Conservation (phyloP, 2,113 vertebrate species). For the Stegastes partitus region DNA sequence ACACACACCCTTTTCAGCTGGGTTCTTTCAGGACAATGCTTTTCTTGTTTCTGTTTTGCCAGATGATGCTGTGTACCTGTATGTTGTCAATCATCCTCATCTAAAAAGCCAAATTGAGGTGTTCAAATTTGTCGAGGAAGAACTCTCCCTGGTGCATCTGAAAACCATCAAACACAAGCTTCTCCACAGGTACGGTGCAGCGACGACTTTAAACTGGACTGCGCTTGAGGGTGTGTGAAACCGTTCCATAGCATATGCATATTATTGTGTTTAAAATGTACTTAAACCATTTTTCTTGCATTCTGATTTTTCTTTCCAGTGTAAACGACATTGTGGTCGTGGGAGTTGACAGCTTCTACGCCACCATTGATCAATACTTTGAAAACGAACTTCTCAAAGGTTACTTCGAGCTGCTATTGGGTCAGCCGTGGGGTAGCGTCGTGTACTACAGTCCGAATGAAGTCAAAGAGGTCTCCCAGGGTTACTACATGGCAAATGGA, state of each 20-base stretch:
- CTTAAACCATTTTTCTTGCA: not conserved
- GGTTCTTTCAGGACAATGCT: not conserved
- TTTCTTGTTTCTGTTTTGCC: conserved; percentile 18
- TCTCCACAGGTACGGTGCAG: conserved; percentile 84
- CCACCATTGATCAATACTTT: conserved; percentile 94
- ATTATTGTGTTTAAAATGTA: not conserved
- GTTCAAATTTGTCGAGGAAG: conserved; percentile 90
- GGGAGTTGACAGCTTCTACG: conserved; percentile 92
- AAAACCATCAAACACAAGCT: conserved; percentile 91
- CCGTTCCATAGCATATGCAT: not conserved
- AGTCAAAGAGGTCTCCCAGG: conserved; percentile 89
- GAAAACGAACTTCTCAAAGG: conserved; percentile 42
- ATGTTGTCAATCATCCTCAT: conserved; percentile 93
- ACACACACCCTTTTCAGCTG: no score
- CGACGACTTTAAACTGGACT: not conserved
- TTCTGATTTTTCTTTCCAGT: conserved; percentile 75
- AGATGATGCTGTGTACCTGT: conserved; percentile 90
- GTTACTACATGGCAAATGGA: conserved; percentile 89
- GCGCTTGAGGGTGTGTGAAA: not conserved
- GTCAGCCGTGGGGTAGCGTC: conserved; percentile 86
- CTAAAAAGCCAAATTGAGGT: conserved; percentile 89
- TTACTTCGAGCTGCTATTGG: conserved; percentile 81
- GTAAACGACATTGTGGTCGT: conserved; percentile 93
- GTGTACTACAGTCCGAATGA: conserved; percentile 92
- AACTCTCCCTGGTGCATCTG: conserved; percentile 86